Conservation (phyloP, 2,113 vertebrate species). For the Canis aureus region DNA sequence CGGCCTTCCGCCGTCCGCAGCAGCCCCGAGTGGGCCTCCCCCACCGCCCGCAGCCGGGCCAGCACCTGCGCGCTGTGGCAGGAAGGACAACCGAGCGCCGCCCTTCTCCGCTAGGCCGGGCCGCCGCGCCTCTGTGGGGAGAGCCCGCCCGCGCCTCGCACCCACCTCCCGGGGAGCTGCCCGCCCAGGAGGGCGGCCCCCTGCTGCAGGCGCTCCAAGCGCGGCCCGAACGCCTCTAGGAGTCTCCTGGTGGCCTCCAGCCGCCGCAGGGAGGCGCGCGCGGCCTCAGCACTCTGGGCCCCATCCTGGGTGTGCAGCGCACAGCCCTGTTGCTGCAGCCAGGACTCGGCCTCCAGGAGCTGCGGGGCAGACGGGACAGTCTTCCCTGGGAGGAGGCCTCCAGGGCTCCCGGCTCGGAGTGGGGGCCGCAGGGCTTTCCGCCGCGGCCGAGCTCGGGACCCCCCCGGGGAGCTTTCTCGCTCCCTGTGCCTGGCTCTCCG, state of each 20-base stretch:
- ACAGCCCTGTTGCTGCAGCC: slow-evolving; percentile 89
- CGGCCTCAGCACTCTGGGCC: slow-evolving; percentile 91
- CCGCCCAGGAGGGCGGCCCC: slow-evolving; percentile 85
- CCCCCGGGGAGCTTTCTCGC: too few relatives aligned
- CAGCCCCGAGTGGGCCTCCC: slow-evolving; percentile 85
- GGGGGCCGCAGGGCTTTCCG: too few relatives aligned
- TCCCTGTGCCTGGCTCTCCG: not conserved
- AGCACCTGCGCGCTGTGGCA: slow-evolving; percentile 81
- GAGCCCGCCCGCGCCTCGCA: not conserved
- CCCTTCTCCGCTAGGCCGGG: not conserved
- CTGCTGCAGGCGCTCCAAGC: slow-evolving; percentile 87
- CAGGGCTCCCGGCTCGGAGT: not conserved
- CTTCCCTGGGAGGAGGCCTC: not conserved
- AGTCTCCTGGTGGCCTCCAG: slow-evolving; percentile 91
- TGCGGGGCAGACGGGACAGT: slow-evolving; percentile 66
- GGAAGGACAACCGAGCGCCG: slow-evolving; percentile 53
- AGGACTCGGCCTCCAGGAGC: slow-evolving; percentile 92
- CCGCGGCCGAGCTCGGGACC: too few relatives aligned
- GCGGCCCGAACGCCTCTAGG: slow-evolving; percentile 87
- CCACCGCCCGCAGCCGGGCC: slow-evolving; percentile 85
- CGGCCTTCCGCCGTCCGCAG: slow-evolving; percentile 84
- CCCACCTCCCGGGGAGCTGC: slow-evolving; percentile 90
- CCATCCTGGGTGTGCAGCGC: slow-evolving; percentile 88
- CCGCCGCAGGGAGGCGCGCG: slow-evolving; percentile 87
- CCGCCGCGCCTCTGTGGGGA: accelerated